A percentile compares a stretch with the other conserved stretches of the same genome.
Conservation (phyloP, 92 coral and sea anemone species). For the Palythoa heliodiscus region DNA sequence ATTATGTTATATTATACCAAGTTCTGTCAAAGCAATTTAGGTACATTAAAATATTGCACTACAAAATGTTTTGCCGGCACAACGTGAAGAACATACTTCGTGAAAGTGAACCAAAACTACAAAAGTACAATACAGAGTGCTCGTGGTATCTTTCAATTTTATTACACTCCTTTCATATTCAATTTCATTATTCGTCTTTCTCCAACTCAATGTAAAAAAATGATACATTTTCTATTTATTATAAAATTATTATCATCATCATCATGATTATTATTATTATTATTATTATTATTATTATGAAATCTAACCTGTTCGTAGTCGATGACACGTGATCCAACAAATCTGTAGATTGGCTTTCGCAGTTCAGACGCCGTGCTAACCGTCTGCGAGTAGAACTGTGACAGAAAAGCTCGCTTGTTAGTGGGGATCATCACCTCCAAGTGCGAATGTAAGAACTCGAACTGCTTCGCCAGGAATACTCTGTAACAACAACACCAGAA, state of each 20-base stretch:
- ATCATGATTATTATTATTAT: too few relatives aligned
- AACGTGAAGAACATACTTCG: too few relatives aligned
- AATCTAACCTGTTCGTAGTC: slow-evolving; percentile 86
- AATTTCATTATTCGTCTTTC: too few relatives aligned
- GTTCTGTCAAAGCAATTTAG: neutral
- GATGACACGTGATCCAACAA: slow-evolving; percentile 83
- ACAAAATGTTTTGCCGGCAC: too few relatives aligned
- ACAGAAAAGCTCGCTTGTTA: slow-evolving; percentile 95
- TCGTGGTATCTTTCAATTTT: too few relatives aligned
- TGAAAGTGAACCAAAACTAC: too few relatives aligned
- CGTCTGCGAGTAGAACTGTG: slow-evolving; percentile 99
- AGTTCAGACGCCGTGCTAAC: slow-evolving; percentile 91
- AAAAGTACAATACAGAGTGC: too few relatives aligned
- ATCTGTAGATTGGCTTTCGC: slow-evolving; percentile 93
- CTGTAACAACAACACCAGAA: slow-evolving; percentile 45
- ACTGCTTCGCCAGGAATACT: slow-evolving; percentile 95
- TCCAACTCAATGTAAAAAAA: too few relatives aligned
- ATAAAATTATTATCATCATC: too few relatives aligned
- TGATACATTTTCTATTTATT: too few relatives aligned
- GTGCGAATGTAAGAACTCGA: slow-evolving; percentile 90
- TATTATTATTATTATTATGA: neutral
- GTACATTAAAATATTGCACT: neutral
- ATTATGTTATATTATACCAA: too few relatives aligned
- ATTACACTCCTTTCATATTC: too few relatives aligned
- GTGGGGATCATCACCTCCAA: slow-evolving; percentile 90